Evolutionary conservation across 1,140 invertebrate species (phyloP).

Genomic region (Xylocopa sonorina): DNA sequence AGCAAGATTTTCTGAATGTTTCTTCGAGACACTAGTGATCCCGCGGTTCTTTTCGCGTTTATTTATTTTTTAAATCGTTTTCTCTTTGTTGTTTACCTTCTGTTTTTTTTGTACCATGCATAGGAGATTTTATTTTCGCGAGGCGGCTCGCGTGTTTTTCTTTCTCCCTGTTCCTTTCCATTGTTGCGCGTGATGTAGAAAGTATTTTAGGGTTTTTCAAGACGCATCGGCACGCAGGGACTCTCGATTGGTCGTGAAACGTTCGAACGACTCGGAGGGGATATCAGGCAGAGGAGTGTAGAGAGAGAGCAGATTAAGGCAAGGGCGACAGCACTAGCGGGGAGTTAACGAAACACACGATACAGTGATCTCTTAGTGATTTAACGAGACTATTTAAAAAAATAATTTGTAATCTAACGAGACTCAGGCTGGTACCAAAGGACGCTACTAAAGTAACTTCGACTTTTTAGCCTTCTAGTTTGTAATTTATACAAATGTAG

Average conservation of each 20-base stretch:
- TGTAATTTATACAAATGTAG: conserved; percentile 59
- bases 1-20: no score
- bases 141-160: conserved; percentile 3
- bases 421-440: conserved; percentile 75
- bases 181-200: conserved; percentile 31
- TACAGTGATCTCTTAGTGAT: conserved; percentile 68
- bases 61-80: conserved; percentile 42
- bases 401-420: conserved; percentile 69
- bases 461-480: conserved; percentile 62
- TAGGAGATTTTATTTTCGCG: conserved; percentile 34
- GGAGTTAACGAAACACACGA: not conserved
- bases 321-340: not conserved
- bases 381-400: conserved; percentile 71
- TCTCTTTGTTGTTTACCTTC: not conserved
- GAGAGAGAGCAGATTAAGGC: conserved; percentile 15
- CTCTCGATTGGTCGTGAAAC: not conserved
- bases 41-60: conserved; percentile 24
- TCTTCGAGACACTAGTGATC: conserved; percentile 26
- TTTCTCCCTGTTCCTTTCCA: no score
- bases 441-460: conserved; percentile 61
- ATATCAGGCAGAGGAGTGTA: conserved; percentile 36
- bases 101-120: not conserved
- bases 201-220: conserved; percentile 23
- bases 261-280: not conserved
- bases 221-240: not conserved